These are phyloP conservation scores for Drosophila pseudoobscura DNA, from an alignment of 1,140 invertebrate genomes.

Conservation along the genomic window DNA sequence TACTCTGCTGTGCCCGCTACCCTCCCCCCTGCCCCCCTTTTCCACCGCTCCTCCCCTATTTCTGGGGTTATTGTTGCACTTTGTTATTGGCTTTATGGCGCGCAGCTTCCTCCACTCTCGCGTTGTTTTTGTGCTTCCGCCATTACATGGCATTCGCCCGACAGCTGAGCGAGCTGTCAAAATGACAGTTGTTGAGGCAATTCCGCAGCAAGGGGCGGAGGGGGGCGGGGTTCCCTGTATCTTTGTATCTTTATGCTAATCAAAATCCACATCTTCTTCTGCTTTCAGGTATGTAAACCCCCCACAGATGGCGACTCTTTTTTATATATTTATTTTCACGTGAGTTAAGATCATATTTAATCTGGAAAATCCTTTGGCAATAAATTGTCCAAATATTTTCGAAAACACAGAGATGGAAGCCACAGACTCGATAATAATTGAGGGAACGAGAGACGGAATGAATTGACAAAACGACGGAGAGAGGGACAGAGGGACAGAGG, in stretches of 20 bases:
- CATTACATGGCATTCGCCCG: conserved; percentile 11
- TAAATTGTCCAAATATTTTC: conserved; percentile 70
- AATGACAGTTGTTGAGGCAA: conserved; percentile 73
- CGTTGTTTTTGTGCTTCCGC: not conserved
- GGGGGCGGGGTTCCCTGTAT: too few relatives aligned
- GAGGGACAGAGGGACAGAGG: not conserved
- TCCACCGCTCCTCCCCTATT: conserved; percentile 22
- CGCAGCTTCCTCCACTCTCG: conserved; percentile 20
- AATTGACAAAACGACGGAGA: conserved; percentile 64
- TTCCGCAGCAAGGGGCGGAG: conserved; percentile 20
- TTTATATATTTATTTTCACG: not conserved
- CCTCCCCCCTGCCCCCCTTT: too few relatives aligned
- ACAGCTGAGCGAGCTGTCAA: conserved; percentile 62
- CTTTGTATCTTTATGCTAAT: conserved; percentile 34
- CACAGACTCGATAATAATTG: conserved; percentile 50
- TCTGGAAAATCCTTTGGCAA: not conserved
- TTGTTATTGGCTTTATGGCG: conserved; percentile 65
- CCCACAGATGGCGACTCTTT: too few relatives aligned
- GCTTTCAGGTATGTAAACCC: conserved; percentile 64
- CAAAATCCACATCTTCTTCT: conserved; percentile 22
- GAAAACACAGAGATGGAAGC: not conserved
- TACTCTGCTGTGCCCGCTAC: conserved; percentile 42
- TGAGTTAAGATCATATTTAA: not conserved
- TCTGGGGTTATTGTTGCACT: conserved; percentile 44
- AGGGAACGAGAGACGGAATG: conserved; percentile 49